These are phyloP conservation scores for Bubo bubo DNA, from an alignment of 2,113 vertebrate genomes.

Conservation along the genomic window DNA sequence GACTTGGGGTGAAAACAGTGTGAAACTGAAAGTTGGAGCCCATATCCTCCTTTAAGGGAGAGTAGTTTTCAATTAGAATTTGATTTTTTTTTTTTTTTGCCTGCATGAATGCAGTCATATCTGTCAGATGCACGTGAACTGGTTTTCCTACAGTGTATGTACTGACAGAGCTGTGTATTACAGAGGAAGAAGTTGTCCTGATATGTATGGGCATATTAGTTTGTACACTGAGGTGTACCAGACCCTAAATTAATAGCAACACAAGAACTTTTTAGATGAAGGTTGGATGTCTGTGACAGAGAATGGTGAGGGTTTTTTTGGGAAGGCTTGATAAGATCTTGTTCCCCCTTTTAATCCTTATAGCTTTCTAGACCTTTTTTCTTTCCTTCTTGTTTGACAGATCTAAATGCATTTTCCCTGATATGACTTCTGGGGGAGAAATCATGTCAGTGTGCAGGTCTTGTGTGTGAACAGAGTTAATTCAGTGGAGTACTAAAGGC, in stretches of 20 bases:
- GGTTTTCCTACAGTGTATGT: background rate
- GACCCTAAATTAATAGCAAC: background rate
- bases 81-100: background rate
- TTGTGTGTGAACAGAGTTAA: background rate
- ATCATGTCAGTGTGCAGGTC: background rate
- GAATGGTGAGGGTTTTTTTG: background rate
- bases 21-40: background rate
- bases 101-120: background rate
- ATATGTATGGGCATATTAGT: background rate
- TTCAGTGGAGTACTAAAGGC: background rate
- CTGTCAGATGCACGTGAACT: background rate
- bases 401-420: background rate
- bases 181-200: background rate
- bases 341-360: background rate
- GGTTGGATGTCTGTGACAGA: background rate
- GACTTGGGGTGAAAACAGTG: background rate
- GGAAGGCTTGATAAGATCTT: background rate
- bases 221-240: background rate
- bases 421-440: background rate
- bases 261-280: background rate
- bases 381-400: background rate
- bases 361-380: background rate
- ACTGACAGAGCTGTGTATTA: background rate
- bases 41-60: background rate
- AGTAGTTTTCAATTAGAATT: background rate